phyloP scores from a whole-genome alignment of 2,113 vertebrate genomes.

The Pelvicachromis taeniatus region DNA sequence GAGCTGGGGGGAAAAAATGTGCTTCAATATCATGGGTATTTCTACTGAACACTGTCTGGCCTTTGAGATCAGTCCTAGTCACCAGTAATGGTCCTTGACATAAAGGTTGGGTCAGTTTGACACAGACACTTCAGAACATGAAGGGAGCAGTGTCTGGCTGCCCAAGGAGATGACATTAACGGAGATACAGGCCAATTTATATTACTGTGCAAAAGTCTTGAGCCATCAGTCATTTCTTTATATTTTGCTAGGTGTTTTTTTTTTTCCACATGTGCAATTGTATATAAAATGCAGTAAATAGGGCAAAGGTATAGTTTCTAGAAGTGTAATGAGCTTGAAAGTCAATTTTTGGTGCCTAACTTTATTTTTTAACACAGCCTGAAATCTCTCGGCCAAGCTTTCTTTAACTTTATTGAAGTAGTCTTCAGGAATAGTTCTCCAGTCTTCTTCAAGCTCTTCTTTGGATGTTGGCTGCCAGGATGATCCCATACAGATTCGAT shows the following conservation, averaged over 20 bases:
- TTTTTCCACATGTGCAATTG: background rate
- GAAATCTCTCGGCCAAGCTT: background rate
- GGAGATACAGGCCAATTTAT: background rate
- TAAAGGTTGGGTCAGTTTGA: background rate
- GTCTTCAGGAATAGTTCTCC: background rate
- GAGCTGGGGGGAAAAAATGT: accelerated
- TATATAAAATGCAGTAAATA: background rate
- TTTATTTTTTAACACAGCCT: background rate
- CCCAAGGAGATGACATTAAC: background rate
- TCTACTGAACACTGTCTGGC: background rate
- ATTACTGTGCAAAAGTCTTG: background rate
- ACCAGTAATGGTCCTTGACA: background rate
- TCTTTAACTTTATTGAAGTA: background rate
- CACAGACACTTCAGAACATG: background rate
- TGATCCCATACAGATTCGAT: no score
- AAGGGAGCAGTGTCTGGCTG: background rate
- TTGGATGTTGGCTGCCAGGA: background rate
- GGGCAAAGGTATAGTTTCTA: background rate
- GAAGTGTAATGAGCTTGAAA: background rate
- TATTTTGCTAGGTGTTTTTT: background rate
- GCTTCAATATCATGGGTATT: background rate
- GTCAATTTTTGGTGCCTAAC: background rate
- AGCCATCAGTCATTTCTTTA: background rate
- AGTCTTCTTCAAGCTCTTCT: background rate
- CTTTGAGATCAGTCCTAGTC: background rate